Evolutionary conservation across 2,888 invertebrate species (phyloP), one percentile per base, ranked within the genome.

Genomic region (Plemyria rubiginata): DNA sequence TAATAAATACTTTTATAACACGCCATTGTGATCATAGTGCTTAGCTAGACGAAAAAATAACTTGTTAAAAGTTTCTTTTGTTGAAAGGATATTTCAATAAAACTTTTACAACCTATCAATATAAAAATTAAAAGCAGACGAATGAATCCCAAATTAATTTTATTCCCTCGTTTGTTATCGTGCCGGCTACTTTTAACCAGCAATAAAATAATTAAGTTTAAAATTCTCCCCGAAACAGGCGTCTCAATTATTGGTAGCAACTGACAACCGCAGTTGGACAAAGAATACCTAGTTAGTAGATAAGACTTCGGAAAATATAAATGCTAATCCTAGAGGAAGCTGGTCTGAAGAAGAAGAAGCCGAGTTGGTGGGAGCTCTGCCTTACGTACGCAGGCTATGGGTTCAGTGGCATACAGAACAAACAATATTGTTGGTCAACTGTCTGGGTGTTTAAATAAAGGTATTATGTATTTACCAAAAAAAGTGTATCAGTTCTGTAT

Each of bases 211-310:
- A 65, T 67, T 60, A 62, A 58, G 54, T 55, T 62, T 67, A 52
- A 57, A 62, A 74, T 74, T 70, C 64, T 62, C 61, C 56, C 45
- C 58, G 56, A 70, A 76, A 72, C 71, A 68, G 60, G 68, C 71
- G 62, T 67, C 66, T 71, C 73, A 69, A 76, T 75, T 74, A 74
- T 71, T 71, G 63, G 62, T 52, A 61, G 63, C 70, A 60, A 70
- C 70, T 74, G 76, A 76, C 75, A 68, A 73, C 67, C 65, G 69
- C 68, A 60, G 70, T 66, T 68, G 57, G 60, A 11, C 74, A 74
- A 54, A 68, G 77, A 79, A 45, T 65, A n/a, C n/a, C n/a, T n/a
- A 66, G 55, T 28, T 36, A 28, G 58, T 28, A 60, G 51, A 50
- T 38, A 16, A 38, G 22, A 5, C 59, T 4, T 3, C 6, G 22